Conservation (phyloP, 2,797 vertebrate genomes). For the Chloroceryle inda region DNA sequence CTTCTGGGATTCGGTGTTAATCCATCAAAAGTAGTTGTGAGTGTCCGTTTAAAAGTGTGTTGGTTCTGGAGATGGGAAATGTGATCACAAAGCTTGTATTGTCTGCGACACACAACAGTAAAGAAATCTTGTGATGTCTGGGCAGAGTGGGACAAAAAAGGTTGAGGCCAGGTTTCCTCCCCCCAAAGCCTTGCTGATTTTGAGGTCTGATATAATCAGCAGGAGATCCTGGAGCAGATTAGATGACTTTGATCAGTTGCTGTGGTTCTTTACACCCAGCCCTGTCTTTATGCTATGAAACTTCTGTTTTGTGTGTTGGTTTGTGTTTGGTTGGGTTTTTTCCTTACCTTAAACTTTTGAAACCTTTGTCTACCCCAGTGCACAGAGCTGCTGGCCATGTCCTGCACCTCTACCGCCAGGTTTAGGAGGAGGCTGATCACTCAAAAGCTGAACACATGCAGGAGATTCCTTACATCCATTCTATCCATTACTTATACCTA, state of each 20-base stretch:
- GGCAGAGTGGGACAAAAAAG: conserved; percentile 24
- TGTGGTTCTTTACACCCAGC: background rate
- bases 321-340: background rate
- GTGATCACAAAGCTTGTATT: conserved; percentile 54
- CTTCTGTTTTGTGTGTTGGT: background rate
- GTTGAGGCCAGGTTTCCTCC: background rate
- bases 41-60: conserved; percentile 10
- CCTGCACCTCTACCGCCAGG: background rate
- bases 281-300: background rate
- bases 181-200: background rate
- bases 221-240: background rate
- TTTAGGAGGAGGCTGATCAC: background rate
- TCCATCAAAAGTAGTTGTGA: conserved; percentile 24
- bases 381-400: background rate
- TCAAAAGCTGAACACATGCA: background rate
- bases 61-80: conserved; percentile 17
- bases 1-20: background rate
- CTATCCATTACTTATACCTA: no score
- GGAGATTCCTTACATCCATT: background rate
- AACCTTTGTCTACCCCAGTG: background rate
- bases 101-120: background rate
- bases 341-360: background rate
- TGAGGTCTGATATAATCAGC: background rate
- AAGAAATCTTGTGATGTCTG: conserved; percentile 25
- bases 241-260: background rate